Percentiles rank a stretch among this genome's conserved stretches.
phyloP scores from a whole-genome alignment of 2,888 invertebrate genomes.

The Drosophila quasianomalipes region DNA sequence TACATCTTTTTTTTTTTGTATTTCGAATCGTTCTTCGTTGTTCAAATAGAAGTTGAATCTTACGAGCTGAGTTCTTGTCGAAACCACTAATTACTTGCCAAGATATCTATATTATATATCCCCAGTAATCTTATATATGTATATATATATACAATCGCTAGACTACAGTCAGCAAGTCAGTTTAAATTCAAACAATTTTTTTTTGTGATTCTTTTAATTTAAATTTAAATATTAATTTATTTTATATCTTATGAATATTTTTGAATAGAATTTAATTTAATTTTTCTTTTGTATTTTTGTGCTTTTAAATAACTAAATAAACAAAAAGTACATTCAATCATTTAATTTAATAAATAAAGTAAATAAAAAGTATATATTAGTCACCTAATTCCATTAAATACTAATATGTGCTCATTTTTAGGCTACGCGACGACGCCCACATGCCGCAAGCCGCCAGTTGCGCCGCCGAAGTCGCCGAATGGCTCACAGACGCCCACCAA shows the following conservation, averaged over 20 bases:
- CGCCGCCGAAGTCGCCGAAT: slow-evolving; percentile 83
- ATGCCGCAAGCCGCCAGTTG: slow-evolving; percentile 77
- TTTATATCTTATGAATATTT: rapidly evolving
- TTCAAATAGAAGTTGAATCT: not conserved
- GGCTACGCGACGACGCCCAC: slow-evolving; percentile 48
- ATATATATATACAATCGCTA: not conserved
- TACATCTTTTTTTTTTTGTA: not conserved
- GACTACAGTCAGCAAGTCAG: too few species aligned
- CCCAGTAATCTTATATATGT: not conserved
- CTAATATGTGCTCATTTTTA: slow-evolving; percentile 12
- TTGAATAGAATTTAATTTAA: not conserved
- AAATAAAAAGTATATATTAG: not conserved
- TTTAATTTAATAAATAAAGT: not conserved
- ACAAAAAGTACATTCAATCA: not conserved
- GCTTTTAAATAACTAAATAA: too few species aligned
- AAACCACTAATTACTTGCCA: not conserved
- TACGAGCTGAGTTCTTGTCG: not conserved
- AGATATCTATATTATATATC: not conserved
- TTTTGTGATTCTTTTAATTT: not conserved
- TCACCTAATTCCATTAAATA: not conserved
- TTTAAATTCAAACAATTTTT: too few species aligned
- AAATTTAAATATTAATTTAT: not conserved
- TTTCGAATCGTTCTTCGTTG: not conserved
- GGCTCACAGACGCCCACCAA: slow-evolving; percentile 66
- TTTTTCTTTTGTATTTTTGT: not conserved